Conservation (phyloP, 2,888 invertebrate genomes). For the Drosophila lacicola region DNA sequence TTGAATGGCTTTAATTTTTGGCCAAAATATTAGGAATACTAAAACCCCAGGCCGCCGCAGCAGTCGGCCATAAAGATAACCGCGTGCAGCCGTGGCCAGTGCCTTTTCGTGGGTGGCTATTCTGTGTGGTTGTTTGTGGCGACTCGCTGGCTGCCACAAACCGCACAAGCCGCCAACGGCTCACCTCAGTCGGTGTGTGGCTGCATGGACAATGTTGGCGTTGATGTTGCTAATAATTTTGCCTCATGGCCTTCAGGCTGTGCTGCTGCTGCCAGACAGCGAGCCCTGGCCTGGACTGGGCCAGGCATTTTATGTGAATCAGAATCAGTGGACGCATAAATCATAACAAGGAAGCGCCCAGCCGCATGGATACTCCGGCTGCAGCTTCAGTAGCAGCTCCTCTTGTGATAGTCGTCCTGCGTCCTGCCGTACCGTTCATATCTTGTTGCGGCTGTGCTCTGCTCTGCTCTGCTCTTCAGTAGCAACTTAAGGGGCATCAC, state of each 20-base stretch:
- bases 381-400: slow-evolving; percentile 3
- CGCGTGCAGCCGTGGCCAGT: slow-evolving; percentile 34
- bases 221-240: slow-evolving; percentile 64
- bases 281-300: slow-evolving; percentile 15
- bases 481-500: slow-evolving; percentile 15
- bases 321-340: slow-evolving; percentile 59
- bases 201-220: slow-evolving; percentile 37
- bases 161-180: slow-evolving; percentile 57
- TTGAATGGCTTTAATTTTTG: slow-evolving; percentile 48
- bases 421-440: neutral
- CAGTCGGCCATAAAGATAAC: slow-evolving; percentile 55
- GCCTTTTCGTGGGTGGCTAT: neutral
- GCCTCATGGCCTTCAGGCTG: slow-evolving; percentile 24
- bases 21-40: slow-evolving; percentile 36
- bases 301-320: slow-evolving; percentile 53
- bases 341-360: slow-evolving; percentile 57
- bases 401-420: slow-evolving; percentile 15
- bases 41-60: slow-evolving; percentile 37
- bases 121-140: neutral
- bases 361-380: slow-evolving; percentile 28
- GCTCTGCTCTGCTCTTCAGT: neutral
- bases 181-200: slow-evolving; percentile 53
- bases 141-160: slow-evolving; percentile 28
- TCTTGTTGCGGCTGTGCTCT: neutral
- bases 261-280: slow-evolving; percentile 6